Evolutionary conservation across 2,797 vertebrate genomes (phyloP).

Genomic region (Cottoperca gobio): DNA sequence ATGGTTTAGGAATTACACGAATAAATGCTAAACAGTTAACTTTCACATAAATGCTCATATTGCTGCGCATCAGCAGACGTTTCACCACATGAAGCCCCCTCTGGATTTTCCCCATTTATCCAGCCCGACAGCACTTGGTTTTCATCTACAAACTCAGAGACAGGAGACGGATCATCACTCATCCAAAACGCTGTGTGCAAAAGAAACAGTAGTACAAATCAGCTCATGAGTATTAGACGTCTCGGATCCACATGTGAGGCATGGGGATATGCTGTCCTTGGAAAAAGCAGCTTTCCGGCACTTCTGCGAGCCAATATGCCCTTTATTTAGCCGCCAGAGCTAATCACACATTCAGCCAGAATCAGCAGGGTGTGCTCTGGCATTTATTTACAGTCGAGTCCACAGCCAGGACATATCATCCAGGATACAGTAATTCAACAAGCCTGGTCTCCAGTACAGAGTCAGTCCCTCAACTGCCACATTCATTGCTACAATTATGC

Average conservation of each 20-base stretch:
- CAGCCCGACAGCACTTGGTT: slow-evolving; percentile 26
- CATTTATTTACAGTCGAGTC: slow-evolving; percentile 62
- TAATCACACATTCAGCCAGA: slow-evolving; percentile 67
- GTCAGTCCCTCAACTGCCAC: slow-evolving; percentile 57
- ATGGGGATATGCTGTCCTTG: slow-evolving; percentile 53
- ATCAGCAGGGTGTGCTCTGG: slow-evolving; percentile 77
- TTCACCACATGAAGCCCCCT: slow-evolving; percentile 30
- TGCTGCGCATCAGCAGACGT: slow-evolving; percentile 7
- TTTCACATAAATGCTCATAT: slow-evolving; percentile 28
- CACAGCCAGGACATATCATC: slow-evolving; percentile 65
- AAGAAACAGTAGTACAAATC: slow-evolving; percentile 70
- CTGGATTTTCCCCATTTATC: slow-evolving; percentile 23
- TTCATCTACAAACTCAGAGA: slow-evolving; percentile 41
- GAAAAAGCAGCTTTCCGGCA: slow-evolving; percentile 57
- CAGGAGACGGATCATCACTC: slow-evolving; percentile 57
- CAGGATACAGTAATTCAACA: slow-evolving; percentile 65
- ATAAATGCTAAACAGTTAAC: slow-evolving; percentile 19
- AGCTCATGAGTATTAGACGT: slow-evolving; percentile 47
- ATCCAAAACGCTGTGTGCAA: slow-evolving; percentile 52
- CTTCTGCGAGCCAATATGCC: slow-evolving; percentile 55
- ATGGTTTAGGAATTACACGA: not conserved
- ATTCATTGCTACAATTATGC: slow-evolving; percentile 60
- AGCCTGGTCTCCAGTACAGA: slow-evolving; percentile 48
- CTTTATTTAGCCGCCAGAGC: slow-evolving; percentile 73
- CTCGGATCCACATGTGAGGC: slow-evolving; percentile 68